A percentile compares a stretch with the other conserved stretches of the same genome.
Evolutionary conservation across 2,113 vertebrate species (phyloP).

Genomic region (Chunga burmeisteri): DNA sequence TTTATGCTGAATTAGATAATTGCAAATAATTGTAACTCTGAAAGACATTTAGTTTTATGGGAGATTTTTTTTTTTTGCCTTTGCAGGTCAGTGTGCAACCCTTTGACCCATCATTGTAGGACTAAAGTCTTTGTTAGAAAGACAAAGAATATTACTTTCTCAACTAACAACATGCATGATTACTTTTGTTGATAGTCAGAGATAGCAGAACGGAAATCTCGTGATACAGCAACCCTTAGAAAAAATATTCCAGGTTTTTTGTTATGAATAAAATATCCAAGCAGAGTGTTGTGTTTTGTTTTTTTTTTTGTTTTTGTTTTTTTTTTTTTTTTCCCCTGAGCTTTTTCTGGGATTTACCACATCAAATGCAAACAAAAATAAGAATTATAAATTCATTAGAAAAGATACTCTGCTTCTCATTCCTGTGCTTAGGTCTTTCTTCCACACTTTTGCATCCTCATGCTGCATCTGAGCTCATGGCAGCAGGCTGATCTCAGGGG

Average conservation of each 20-base stretch:
- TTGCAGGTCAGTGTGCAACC: constrained; percentile 29
- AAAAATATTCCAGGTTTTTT: neutral
- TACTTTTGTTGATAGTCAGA: neutral
- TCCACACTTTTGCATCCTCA: neutral
- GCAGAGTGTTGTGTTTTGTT: accelerated
- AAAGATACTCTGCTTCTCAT: neutral
- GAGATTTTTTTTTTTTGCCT: neutral
- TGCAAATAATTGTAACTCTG: constrained; percentile 47
- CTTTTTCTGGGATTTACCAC: neutral
- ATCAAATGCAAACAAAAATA: neutral
- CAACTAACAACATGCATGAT: neutral
- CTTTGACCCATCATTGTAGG: constrained; percentile 32
- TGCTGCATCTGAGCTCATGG: neutral
- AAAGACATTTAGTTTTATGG: constrained; percentile 35
- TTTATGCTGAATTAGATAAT: constrained; percentile 66
- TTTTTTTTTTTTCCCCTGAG: neutral
- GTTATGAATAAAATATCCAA: neutral
- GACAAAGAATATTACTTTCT: constrained; percentile 22
- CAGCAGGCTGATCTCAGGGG: neutral
- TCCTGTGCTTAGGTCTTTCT: neutral
- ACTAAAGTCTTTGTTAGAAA: constrained; percentile 27
- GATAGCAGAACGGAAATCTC: neutral
- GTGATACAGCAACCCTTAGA: neutral
- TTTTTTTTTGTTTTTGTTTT: neutral
- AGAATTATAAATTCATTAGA: neutral